Percentiles rank a stretch among this genome's conserved stretches.
These are phyloP conservation scores for Hirudo medicinalis DNA, from an alignment of 1,140 invertebrate species.

Conservation along the genomic window DNA sequence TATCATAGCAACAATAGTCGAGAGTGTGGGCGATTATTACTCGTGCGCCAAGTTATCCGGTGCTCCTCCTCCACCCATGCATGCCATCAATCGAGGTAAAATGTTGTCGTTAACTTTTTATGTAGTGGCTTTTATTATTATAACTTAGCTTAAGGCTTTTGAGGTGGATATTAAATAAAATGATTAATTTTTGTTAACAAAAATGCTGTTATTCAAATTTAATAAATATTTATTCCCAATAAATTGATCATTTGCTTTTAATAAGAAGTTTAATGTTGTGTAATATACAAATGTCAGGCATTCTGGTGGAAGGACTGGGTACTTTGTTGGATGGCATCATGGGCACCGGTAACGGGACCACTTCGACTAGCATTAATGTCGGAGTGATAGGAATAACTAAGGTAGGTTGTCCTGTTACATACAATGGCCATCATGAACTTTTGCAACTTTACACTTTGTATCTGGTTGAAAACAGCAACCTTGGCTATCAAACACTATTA, in stretches of 20 bases:
- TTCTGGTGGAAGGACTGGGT: conserved; percentile 68
- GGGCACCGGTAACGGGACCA: conserved; percentile 69
- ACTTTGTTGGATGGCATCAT: conserved; percentile 65
- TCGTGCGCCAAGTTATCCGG: conserved; percentile 64
- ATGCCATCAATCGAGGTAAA: conserved; percentile 52
- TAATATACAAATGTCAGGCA: conserved; percentile 43
- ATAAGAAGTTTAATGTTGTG: not conserved
- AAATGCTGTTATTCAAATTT: no score
- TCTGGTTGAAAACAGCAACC: not conserved
- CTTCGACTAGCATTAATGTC: conserved; percentile 69
- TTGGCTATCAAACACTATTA: no score
- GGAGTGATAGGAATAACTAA: conserved; percentile 64
- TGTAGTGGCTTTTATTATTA: no score
- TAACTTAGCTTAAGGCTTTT: no score
- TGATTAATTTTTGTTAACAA: not conserved
- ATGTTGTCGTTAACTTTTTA: conserved; percentile 6
- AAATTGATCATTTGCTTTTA: no score
- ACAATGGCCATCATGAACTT: conserved; percentile 20
- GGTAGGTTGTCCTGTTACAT: conserved; percentile 31
- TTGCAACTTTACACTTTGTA: no score
- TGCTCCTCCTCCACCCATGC: conserved; percentile 63
- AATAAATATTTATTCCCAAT: no score
- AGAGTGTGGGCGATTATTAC: conserved; percentile 76
- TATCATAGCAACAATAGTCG: conserved; percentile 66
- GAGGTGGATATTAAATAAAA: no score